Conservation (phyloP, 2,888 invertebrate genomes). For the Penaeus monodon region DNA sequence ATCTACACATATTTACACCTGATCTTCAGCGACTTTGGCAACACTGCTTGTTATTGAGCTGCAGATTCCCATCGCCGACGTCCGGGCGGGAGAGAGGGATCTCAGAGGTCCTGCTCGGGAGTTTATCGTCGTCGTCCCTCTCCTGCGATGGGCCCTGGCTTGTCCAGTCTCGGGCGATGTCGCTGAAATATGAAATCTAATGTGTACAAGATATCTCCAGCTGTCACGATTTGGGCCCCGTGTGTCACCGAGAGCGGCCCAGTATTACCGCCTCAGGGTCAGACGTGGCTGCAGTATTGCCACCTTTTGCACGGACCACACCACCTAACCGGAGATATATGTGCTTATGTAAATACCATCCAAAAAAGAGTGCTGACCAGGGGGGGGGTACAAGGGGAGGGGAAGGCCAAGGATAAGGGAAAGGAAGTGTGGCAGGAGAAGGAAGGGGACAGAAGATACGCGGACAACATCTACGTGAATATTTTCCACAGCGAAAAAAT, state of each 20-base stretch:
- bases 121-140: conserved; percentile 49
- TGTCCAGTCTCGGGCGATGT: conserved; percentile 33
- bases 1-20: no score
- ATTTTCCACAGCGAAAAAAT: no score
- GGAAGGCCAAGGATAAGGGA: no score
- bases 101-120: conserved; percentile 32
- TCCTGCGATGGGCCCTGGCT: conserved; percentile 43
- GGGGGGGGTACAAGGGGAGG: no score
- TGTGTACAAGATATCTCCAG: conserved; percentile 48
- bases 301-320: no score
- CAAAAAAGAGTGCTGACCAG: no score
- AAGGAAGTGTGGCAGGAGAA: no score
- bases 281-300: neutral
- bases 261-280: conserved; percentile 18
- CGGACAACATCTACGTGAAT: no score
- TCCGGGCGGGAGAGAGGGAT: conserved; percentile 41
- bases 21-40: conserved; percentile 29
- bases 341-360: no score
- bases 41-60: conserved; percentile 33
- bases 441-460: no score
- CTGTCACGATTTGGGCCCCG: conserved; percentile 58
- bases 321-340: no score
- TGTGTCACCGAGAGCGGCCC: conserved; percentile 39
- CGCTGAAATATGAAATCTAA: conserved; percentile 57
- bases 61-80: conserved; percentile 48